Conservation (phyloP, 2,888 invertebrate species). For the Conops quadrifasciatus region DNA sequence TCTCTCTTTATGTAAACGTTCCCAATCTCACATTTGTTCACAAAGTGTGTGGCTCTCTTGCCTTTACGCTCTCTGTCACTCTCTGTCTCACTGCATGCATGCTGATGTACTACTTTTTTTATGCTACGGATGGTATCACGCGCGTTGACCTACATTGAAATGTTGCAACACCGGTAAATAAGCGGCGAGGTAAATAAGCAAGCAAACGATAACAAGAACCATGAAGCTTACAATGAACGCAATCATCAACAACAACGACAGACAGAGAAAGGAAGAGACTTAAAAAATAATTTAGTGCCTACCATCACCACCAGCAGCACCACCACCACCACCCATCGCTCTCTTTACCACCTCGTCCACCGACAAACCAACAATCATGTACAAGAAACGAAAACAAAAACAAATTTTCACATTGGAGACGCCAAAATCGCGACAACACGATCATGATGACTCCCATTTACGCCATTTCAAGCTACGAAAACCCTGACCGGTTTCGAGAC, state of each 20-base stretch:
- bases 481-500: conserved; percentile 23
- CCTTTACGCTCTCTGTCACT: not conserved
- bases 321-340: too few species aligned
- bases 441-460: conserved; percentile 8
- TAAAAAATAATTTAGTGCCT: not conserved
- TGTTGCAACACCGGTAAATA: conserved; percentile 38
- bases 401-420: not conserved
- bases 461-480: not conserved
- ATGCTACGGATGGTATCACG: conserved; percentile 29
- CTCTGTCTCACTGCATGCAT: not conserved
- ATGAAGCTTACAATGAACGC: not conserved
- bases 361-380: not conserved
- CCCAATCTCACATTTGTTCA: not conserved
- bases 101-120: not conserved
- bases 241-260: not conserved
- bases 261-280: not conserved
- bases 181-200: conserved; percentile 13
- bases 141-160: conserved; percentile 40
- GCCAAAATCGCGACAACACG: not conserved
- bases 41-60: not conserved
- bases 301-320: not conserved
- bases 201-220: conserved; percentile 3
- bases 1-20: not conserved
- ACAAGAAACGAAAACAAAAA: conserved; percentile 8
- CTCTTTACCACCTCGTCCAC: not conserved